Evolutionary conservation across 2,888 invertebrate genomes (phyloP), one percentile per base, ranked within the genome.

Genomic region (Julus scanicus): DNA sequence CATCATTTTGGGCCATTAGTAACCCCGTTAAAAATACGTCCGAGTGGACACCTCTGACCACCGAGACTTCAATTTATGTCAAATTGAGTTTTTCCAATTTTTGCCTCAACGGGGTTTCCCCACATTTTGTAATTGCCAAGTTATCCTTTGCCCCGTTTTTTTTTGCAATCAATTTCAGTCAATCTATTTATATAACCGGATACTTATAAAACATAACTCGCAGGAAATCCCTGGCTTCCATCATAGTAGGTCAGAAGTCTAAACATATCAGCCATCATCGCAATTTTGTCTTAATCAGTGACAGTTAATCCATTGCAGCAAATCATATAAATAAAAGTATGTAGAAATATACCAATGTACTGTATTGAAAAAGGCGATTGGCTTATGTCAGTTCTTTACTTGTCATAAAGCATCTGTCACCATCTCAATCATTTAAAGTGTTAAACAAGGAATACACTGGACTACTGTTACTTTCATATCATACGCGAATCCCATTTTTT

Each of bases 71-170:
- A 71, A 71, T 71, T 71, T 29, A 71, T 71, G 71, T 71, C 71
- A 71, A 71, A 29, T 71, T 71, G 71, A 71, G 11, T 71, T 71
- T 71, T 71, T 71, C 71, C 71, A 71, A 71, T 71, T 71, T 20
- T 71, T 71, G 71, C 2, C 71, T 71, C 71, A 71, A 71, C 71
- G 71, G 71, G 71, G 71, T 29, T 20, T 71, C 71, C 71, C 4
- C 9, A 9, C 71, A 71, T 20, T 63, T 71, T 20, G 8, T 71
- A 71, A 71, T 71, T 71, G 71, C 71, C 20, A 29, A 71, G 20
- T 71, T 71, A 71, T 29, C 71, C 71, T 20, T 71, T 9, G 71
- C n/a, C n/a, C 9, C 29, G 71, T n/a, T 29, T 29, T 29, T 71
- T 71, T 71, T 71, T 29, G 1, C 29, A 29, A 71, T 71, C 71